A percentile compares a stretch with the other conserved stretches of the same genome.
These are phyloP conservation scores for Pica pica DNA, from an alignment of 2,113 vertebrate genomes.

Conservation along the genomic window DNA sequence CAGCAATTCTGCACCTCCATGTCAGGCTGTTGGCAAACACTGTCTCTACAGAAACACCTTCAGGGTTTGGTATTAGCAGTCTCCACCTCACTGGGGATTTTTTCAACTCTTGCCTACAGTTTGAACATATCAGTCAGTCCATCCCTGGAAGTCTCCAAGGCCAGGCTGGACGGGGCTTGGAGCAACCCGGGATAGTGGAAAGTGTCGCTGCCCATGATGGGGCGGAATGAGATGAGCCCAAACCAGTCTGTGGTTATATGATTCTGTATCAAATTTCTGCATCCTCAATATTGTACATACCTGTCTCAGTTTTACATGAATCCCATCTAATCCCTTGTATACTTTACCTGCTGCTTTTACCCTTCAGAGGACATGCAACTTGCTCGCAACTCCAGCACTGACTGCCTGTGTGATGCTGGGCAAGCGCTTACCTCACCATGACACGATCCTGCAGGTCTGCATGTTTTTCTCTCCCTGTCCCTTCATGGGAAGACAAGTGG, in stretches of 20 bases:
- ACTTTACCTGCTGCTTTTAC: not conserved
- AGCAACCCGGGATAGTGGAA: not conserved
- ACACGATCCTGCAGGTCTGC: not conserved
- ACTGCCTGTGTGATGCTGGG: not conserved
- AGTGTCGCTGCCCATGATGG: not conserved
- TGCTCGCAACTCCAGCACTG: not conserved
- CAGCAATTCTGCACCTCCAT: not conserved
- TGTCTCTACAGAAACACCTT: not conserved
- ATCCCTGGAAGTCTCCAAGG: not conserved
- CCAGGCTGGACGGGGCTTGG: not conserved
- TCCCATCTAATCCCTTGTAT: not conserved
- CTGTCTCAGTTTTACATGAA: not conserved
- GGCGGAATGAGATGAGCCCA: not conserved
- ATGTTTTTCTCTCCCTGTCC: not conserved
- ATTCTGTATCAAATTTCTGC: not conserved
- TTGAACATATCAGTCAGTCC: not conserved
- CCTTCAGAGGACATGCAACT: rapidly evolving
- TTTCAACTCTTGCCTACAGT: not conserved
- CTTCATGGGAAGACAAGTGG: not conserved
- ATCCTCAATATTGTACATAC: not conserved
- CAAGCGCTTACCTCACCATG: not conserved
- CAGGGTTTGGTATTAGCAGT: not conserved
- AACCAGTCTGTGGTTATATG: not conserved
- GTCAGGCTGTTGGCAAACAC: not conserved
- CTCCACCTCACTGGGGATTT: not conserved